These are phyloP conservation scores for Paramormyrops hopkinsi DNA, from an alignment of 2,797 vertebrate species.

Conservation along the genomic window DNA sequence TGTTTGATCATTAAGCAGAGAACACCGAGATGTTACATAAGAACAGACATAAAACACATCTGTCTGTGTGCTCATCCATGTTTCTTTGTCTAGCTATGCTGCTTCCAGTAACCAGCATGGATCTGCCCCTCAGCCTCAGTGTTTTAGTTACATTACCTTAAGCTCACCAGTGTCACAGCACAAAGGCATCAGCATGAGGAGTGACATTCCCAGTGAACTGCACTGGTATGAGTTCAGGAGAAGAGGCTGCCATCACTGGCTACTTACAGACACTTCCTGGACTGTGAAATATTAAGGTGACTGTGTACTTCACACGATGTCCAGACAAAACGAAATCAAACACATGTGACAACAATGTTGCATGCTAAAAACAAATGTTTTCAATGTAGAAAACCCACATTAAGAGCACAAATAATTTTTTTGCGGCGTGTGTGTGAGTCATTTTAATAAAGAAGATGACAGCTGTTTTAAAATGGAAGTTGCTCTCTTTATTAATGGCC, in stretches of 20 bases:
- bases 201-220: neutral
- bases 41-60: neutral
- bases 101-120: neutral
- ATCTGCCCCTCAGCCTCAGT: neutral
- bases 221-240: neutral
- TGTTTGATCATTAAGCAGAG: neutral
- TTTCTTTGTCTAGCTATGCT: neutral
- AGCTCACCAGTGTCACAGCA: neutral
- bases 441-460: neutral
- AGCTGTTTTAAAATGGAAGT: neutral
- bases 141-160: neutral
- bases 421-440: neutral
- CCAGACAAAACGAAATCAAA: neutral
- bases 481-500: neutral
- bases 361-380: neutral
- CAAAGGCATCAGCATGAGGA: neutral
- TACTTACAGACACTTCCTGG: neutral
- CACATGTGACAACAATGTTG: neutral
- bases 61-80: neutral
- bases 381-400: neutral
- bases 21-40: neutral
- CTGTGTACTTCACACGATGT: neutral
- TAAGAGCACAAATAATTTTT: neutral
- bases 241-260: neutral
- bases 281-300: neutral